Percentiles rank a stretch among this genome's conserved stretches.
Evolutionary conservation across 2,888 invertebrate genomes (phyloP).

Genomic region (Eilema caniola): DNA sequence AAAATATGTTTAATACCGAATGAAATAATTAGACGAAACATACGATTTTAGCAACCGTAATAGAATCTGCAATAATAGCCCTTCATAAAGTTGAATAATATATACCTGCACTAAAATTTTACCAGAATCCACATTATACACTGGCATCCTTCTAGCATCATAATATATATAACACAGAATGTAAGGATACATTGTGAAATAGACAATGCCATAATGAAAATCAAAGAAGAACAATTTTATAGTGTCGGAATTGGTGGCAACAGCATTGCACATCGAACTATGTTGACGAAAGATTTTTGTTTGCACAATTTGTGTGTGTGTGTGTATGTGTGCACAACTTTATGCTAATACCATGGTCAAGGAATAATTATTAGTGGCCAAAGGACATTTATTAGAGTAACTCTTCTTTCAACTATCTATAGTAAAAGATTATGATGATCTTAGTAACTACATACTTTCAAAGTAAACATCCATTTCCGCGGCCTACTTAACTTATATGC

Average conservation of each 20-base stretch:
- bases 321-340: conserved; percentile 18
- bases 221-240: not conserved
- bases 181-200: not conserved
- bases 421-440: not conserved
- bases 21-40: too few species aligned
- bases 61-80: too few species aligned
- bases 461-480: too few species aligned
- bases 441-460: too few species aligned
- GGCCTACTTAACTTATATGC: too few species aligned
- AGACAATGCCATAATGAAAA: not conserved
- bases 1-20: not conserved
- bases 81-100: too few species aligned
- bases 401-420: not conserved
- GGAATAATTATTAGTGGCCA: conserved; percentile 1
- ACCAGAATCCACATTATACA: not conserved
- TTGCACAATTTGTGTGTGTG: too few species aligned
- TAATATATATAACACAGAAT: too few species aligned
- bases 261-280: conserved; percentile 20
- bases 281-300: conserved; percentile 12
- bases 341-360: conserved; percentile 22
- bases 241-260: not conserved
- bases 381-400: not conserved
- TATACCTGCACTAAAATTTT: not conserved
- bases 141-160: too few species aligned
- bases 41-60: too few species aligned